Conservation (phyloP, 2,797 vertebrate genomes). For the Argyrosomus regius region DNA sequence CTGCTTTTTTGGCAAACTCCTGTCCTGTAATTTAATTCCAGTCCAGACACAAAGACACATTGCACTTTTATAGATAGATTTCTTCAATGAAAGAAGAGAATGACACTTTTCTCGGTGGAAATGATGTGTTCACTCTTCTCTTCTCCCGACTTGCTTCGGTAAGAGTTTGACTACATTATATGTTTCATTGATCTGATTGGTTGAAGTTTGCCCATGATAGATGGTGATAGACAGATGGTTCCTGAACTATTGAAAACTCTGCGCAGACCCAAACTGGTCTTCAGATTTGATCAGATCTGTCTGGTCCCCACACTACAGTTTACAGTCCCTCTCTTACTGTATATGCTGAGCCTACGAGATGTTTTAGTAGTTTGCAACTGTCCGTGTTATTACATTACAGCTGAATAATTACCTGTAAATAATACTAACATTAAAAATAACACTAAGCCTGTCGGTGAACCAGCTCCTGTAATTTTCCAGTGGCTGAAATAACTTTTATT, state of each 20-base stretch:
- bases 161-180: too few species aligned
- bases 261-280: too few species aligned
- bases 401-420: background rate
- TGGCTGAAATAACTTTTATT: background rate
- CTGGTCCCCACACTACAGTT: too few species aligned
- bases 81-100: too few species aligned
- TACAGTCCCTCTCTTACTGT: background rate
- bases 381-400: background rate
- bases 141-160: too few species aligned
- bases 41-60: background rate
- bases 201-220: too few species aligned
- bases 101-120: too few species aligned
- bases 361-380: background rate
- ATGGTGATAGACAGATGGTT: too few species aligned
- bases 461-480: background rate
- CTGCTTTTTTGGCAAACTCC: background rate
- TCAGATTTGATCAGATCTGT: too few species aligned
- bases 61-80: background rate
- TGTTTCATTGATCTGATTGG: too few species aligned
- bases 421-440: background rate
- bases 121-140: too few species aligned
- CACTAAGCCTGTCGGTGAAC: background rate
- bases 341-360: background rate
- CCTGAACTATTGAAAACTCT: too few species aligned
- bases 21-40: background rate